A percentile compares a stretch with the other conserved stretches of the same genome.
Evolutionary conservation across 2,113 vertebrate species (phyloP).

Genomic region (Toxotes chatareus): DNA sequence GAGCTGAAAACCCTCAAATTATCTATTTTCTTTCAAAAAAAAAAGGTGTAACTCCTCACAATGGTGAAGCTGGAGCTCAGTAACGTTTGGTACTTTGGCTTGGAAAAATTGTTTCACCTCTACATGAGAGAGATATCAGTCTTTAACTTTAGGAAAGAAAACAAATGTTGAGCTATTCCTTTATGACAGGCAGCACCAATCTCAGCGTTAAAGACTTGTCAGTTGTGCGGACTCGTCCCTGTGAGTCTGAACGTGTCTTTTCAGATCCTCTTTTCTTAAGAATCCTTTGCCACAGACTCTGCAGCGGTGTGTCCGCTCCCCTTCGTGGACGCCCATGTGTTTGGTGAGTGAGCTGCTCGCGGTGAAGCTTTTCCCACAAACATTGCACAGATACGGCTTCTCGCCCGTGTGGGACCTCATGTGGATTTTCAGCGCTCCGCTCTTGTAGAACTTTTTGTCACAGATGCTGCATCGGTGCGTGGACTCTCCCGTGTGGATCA

Average conservation of each 20-base stretch:
- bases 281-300: not conserved
- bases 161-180: not conserved
- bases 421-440: slow-evolving; percentile 41
- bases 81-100: no score
- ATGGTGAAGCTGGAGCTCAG: no score
- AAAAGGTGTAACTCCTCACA: not conserved
- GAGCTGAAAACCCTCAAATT: no score
- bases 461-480: slow-evolving; percentile 13
- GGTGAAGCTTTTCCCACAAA: slow-evolving; percentile 53
- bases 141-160: no score
- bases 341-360: slow-evolving; percentile 43
- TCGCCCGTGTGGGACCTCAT: slow-evolving; percentile 54
- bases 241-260: slow-evolving; percentile 20
- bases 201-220: not conserved
- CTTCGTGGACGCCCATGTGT: slow-evolving; percentile 46
- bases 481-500: slow-evolving; percentile 53
- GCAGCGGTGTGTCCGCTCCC: slow-evolving; percentile 10
- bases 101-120: no score
- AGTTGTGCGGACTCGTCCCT: not conserved
- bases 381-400: slow-evolving; percentile 51
- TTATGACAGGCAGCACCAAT: not conserved
- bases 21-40: no score
- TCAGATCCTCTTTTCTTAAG: slow-evolving; percentile 4
- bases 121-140: no score
- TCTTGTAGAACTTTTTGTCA: slow-evolving; percentile 47